Conservation (phyloP, 1,140 invertebrate species). For the Solen grandis region DNA sequence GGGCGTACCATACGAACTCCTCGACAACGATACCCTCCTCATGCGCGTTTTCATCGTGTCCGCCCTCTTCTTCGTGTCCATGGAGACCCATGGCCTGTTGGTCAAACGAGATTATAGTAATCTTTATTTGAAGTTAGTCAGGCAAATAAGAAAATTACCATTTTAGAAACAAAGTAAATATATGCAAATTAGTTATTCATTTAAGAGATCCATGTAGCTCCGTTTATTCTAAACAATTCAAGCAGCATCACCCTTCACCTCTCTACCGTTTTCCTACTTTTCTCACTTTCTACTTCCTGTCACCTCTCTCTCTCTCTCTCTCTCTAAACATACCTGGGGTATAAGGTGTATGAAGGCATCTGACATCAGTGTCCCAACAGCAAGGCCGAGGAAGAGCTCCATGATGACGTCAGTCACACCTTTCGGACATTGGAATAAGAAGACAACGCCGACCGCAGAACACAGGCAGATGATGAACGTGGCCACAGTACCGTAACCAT, state of each 20-base stretch:
- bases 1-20: slow-evolving; percentile 36
- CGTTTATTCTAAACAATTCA: too few relatives aligned
- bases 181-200: too few relatives aligned
- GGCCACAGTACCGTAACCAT: slow-evolving; percentile 70
- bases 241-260: too few relatives aligned
- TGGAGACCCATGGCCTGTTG: slow-evolving; percentile 49
- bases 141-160: too few relatives aligned
- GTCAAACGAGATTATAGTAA: neutral
- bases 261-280: too few relatives aligned
- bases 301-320: too few relatives aligned
- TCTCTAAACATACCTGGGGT: slow-evolving; percentile 77
- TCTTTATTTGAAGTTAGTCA: too few relatives aligned
- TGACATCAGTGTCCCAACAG: slow-evolving; percentile 80
- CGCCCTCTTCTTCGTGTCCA: slow-evolving; percentile 6
- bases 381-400: slow-evolving; percentile 79
- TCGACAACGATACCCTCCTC: slow-evolving; percentile 13
- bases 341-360: slow-evolving; percentile 82
- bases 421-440: slow-evolving; percentile 55
- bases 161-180: too few relatives aligned
- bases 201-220: too few relatives aligned
- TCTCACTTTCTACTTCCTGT: too few relatives aligned
- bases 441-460: slow-evolving; percentile 63
- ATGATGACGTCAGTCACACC: slow-evolving; percentile 72
- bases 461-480: slow-evolving; percentile 70
- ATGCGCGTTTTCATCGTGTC: neutral